Evolutionary conservation across 2,113 vertebrate genomes (phyloP), one percentile per base, ranked within the genome.

Genomic region (Garra rufa): DNA sequence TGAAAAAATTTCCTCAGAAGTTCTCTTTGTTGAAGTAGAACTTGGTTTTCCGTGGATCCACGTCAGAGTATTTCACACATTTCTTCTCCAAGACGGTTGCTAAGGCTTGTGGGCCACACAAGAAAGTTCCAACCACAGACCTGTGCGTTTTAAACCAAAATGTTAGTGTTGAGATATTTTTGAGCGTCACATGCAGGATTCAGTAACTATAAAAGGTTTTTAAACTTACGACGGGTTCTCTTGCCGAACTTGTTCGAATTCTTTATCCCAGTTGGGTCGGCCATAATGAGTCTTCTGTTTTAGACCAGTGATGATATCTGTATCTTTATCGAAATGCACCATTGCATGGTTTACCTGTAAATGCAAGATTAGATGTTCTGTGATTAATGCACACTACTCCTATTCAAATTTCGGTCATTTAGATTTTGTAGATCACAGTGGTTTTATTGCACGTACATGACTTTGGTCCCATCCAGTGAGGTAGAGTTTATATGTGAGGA

Each of bases 21-120:
- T 97, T 98, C 87, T 99, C 97, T 87, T 98, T 97, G 93, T 98
- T 98, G 91, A 99, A 98, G 88, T 98, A 98, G 92, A 99, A 99
- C 80, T 95, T 94, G 83, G 96, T 96, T 81, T 96, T 98, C 24
- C 97, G 94, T 50, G 96, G 96, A 91, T 98, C 96, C 82, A 98
- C 88, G 19, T 96, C 96, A 0, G 96, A 97, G 83, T 95, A 95
- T 9, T 95, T 96, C 4, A 90, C 93, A 86, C 96, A 97, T 81
- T 94, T 95, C 81, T 95, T 96, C 59, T 89, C 82, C 82, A 98
- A 89, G 76, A 89, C 95, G 71, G 93, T 94, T 0, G 92, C 97
- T 76, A 99, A 88, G 28, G 75, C 84, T 4, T 3, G 76, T 0
- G 97, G 97, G 6, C 97, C 97, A 1, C 96, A 97, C 71, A 99